phyloP scores from a whole-genome alignment of 2,888 invertebrate genomes.

The Diaprepes abbreviatus region DNA sequence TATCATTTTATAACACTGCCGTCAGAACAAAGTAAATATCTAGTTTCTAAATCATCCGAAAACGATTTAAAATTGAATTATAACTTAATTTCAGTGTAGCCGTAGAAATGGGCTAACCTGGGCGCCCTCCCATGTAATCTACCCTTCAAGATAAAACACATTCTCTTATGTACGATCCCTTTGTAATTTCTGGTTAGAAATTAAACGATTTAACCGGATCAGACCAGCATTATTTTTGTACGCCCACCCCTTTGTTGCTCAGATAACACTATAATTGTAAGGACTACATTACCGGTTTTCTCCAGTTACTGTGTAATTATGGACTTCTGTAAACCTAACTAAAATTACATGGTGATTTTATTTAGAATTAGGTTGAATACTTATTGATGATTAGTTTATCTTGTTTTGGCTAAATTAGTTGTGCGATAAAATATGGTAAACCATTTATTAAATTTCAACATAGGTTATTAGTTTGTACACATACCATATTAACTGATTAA shows the following conservation, averaged over 20 bases:
- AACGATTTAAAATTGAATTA: constrained; percentile 48
- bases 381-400: background rate
- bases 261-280: constrained; percentile 57
- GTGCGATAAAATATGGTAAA: background rate
- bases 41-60: constrained; percentile 39
- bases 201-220: constrained; percentile 48
- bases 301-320: constrained; percentile 42
- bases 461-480: no score
- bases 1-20: constrained; percentile 10
- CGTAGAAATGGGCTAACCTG: constrained; percentile 38
- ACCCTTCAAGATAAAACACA: constrained; percentile 38
- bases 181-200: constrained; percentile 48
- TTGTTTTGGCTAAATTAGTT: background rate
- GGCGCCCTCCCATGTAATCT: constrained; percentile 41
- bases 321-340: constrained; percentile 10
- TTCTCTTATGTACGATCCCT: constrained; percentile 21
- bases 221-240: constrained; percentile 53
- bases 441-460: no score
- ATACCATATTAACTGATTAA: no score
- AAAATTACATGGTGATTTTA: background rate
- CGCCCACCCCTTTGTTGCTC: constrained; percentile 51
- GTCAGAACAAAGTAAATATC: constrained; percentile 29
- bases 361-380: background rate
- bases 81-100: constrained; percentile 48
- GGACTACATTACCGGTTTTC: constrained; percentile 51